Evolutionary conservation across 2,888 invertebrate genomes (phyloP).

Genomic region (Nebria brevicollis): DNA sequence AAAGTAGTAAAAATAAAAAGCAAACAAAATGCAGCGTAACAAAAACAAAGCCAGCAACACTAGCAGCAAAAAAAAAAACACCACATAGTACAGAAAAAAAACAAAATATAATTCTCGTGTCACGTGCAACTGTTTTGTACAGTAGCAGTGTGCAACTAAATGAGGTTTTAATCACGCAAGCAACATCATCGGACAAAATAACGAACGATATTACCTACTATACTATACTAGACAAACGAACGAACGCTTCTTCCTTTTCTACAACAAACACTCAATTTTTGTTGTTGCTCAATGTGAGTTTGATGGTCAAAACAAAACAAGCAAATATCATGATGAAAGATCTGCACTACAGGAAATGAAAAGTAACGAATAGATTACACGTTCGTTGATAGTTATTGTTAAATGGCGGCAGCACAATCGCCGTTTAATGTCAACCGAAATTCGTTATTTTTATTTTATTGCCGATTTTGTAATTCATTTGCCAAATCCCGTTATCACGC

Average conservation of each 20-base stretch:
- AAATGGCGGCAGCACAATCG: not conserved
- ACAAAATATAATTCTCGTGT: slow-evolving; percentile 24
- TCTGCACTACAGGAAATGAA: not conserved
- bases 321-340: not conserved
- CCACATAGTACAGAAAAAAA: not conserved
- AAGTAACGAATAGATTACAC: not conserved
- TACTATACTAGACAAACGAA: not conserved
- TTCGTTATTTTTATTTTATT: too few relatives aligned
- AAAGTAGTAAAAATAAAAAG: slow-evolving; percentile 5
- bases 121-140: slow-evolving; percentile 36
- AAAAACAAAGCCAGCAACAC: slow-evolving; percentile 4
- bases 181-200: not conserved
- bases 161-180: slow-evolving; percentile 33
- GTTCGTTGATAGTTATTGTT: not conserved
- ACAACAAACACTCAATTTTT: not conserved
- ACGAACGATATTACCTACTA: not conserved
- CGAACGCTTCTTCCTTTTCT: not conserved
- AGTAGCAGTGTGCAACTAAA: slow-evolving; percentile 21
- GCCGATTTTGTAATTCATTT: too few relatives aligned
- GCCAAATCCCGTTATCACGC: too few relatives aligned
- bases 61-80: not conserved
- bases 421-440: too few relatives aligned
- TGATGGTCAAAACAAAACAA: not conserved
- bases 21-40: slow-evolving; percentile 6
- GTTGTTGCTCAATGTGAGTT: not conserved